Evolutionary conservation across 1,140 invertebrate genomes (phyloP), one percentile per base, ranked within the genome.

Genomic region (Fopius arisanus): DNA sequence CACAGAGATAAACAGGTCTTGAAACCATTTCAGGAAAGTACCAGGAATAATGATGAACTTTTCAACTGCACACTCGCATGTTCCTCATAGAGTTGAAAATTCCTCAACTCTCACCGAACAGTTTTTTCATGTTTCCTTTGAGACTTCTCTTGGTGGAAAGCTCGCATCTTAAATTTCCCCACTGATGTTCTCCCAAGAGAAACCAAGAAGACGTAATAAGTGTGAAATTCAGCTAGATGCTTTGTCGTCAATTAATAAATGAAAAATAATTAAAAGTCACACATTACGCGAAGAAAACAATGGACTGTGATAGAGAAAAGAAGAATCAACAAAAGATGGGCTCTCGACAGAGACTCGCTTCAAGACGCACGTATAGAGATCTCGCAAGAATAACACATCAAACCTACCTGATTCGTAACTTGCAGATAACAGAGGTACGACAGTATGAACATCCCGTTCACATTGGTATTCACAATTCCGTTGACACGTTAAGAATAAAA

Each of bases 341-440:
- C 54, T 48, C 43, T 48, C 14, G 23, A 59, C 26, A 26, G 5
- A 28, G 16, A 59, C 9, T 4, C 54, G 23, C 23, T 28, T 14
- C 54, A 19, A 23, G 54, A 26, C 54, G 1, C 10, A 59, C 10
- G 3, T 14, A 59, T 59, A 59, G 3, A 26, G 23, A 28, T 59
- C 19, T 59, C 6, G 2, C 19, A 59, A 26, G 54, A 59, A 59
- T 59, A 59, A 59, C 26, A 12, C 26, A 14, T 0, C n/a, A 2
- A 26, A 19, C n/a, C 23, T 59, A 59, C 54, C 21, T 65, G 29
- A 7, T 65, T 65, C 29, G n/a, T n/a, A 65, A 33, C 9, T 31
- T 33, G 5, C 6, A 33, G 28, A 65, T 65, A 65, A 65, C 62
- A 65, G 62, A 65, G 28, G 62, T 65, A 65, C 62, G 9, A 65